phyloP scores from a whole-genome alignment of 2,113 vertebrate species.

The Herpetotheres cachinnans region DNA sequence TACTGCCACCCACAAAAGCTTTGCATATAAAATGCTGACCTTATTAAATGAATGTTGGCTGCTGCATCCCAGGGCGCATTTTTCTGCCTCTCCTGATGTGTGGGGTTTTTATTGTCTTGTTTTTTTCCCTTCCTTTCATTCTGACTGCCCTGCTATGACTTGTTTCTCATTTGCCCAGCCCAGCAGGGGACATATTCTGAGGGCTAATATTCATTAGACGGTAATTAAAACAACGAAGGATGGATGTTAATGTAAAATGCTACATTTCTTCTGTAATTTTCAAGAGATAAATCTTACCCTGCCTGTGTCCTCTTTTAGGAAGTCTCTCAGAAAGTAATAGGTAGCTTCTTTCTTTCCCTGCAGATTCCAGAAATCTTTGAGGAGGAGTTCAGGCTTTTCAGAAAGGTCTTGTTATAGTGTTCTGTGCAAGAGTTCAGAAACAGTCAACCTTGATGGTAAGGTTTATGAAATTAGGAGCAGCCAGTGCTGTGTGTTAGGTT shows the following conservation, averaged over 20 bases:
- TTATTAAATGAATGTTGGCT: not conserved
- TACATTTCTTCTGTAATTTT: not conserved
- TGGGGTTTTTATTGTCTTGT: not conserved
- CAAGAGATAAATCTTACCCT: not conserved
- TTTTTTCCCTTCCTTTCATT: not conserved
- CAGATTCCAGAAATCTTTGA: not conserved
- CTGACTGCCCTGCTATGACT: not conserved
- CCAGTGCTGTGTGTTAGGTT: not conserved
- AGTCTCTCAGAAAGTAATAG: not conserved
- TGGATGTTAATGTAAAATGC: not conserved
- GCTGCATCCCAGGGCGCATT: not conserved
- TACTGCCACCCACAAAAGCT: not conserved
- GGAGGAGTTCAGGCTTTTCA: not conserved
- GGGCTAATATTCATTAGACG: not conserved
- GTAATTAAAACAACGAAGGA: constrained; percentile 2
- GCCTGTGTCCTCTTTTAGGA: not conserved
- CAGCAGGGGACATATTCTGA: not conserved
- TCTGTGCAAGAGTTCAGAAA: not conserved
- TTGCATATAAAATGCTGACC: not conserved
- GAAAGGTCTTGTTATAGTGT: not conserved
- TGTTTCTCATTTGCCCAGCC: not conserved
- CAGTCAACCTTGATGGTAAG: not conserved
- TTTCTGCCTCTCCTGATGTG: not conserved
- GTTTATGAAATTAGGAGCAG: not conserved
- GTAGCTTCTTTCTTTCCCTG: not conserved